Conservation (phyloP, 2,113 vertebrate species). For the Oophaga pumilio region DNA sequence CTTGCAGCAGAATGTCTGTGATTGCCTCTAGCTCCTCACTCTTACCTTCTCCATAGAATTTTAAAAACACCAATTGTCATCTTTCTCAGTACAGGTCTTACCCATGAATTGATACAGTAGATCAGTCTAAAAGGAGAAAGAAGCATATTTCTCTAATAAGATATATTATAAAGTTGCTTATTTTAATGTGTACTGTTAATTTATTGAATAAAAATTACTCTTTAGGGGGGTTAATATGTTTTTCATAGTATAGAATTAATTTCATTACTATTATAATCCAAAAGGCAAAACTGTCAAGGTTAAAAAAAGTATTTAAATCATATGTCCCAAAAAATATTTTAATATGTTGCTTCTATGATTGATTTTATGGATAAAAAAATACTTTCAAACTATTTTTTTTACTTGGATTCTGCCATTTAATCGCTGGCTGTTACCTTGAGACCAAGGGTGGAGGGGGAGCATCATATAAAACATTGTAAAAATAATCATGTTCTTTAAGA, state of each 20-base stretch:
- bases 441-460: background rate
- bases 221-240: background rate
- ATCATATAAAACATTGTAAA: background rate
- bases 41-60: too few relatives aligned
- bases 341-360: background rate
- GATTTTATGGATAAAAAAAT: background rate
- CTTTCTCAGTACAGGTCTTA: too few relatives aligned
- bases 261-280: background rate
- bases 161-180: too few relatives aligned
- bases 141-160: too few relatives aligned
- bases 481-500: background rate
- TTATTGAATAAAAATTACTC: too few relatives aligned
- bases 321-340: background rate
- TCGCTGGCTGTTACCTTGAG: background rate
- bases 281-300: background rate
- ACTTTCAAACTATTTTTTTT: background rate
- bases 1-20: too few relatives aligned
- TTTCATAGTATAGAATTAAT: background rate
- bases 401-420: background rate
- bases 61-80: too few relatives aligned
- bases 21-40: too few relatives aligned
- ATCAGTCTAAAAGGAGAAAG: too few relatives aligned
- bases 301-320: background rate
- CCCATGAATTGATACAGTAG: too few relatives aligned
- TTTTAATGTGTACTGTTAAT: too few relatives aligned